Evolutionary conservation across 2,113 vertebrate genomes (phyloP).

Genomic region (Heterotilapia buettikoferi): DNA sequence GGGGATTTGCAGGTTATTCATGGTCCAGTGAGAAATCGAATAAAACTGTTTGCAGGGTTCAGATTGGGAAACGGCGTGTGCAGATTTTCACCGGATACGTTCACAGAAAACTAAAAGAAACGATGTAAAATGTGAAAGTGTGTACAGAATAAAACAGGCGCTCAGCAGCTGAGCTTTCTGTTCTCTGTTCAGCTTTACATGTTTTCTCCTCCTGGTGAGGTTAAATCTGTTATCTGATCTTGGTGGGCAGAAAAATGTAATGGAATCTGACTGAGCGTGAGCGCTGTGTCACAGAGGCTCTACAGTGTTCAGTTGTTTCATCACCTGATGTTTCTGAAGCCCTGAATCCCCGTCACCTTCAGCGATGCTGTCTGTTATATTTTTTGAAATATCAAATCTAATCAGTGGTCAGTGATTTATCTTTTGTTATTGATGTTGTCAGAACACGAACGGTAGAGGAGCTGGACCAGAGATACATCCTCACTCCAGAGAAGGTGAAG

Average conservation of each 20-base stretch:
- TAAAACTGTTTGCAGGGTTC: background rate
- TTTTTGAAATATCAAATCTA: background rate
- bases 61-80: background rate
- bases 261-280: background rate
- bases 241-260: background rate
- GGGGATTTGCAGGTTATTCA: background rate
- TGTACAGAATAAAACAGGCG: background rate
- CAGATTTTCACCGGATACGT: background rate
- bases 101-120: background rate
- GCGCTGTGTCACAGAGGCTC: background rate
- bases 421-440: background rate
- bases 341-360: background rate
- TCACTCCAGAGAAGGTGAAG: constrained; percentile 89
- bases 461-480: constrained; percentile 86
- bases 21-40: background rate
- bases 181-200: background rate
- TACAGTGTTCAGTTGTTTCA: accelerated
- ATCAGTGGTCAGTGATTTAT: background rate
- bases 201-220: background rate
- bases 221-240: background rate
- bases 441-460: constrained; percentile 87
- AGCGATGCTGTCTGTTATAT: background rate
- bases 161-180: background rate
- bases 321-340: background rate
- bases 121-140: background rate